These are phyloP conservation scores for Acanthiza pusilla DNA, from an alignment of 2,797 vertebrate species.

Conservation along the genomic window DNA sequence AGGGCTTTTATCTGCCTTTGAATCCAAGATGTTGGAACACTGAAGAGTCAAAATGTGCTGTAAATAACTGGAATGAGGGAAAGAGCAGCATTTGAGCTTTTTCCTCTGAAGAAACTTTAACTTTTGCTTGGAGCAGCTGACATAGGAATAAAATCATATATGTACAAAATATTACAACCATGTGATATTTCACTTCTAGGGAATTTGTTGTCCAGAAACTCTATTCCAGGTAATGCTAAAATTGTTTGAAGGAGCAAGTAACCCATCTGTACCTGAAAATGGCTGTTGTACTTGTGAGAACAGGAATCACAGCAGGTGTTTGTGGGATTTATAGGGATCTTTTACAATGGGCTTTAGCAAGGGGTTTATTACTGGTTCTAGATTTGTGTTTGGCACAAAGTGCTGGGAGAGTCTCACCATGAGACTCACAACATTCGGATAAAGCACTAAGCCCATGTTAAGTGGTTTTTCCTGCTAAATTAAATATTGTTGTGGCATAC, in stretches of 20 bases:
- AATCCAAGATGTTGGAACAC: neutral
- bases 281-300: neutral
- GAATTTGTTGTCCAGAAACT: neutral
- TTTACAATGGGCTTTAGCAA: accelerated
- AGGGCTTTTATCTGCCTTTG: neutral
- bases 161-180: neutral
- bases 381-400: neutral
- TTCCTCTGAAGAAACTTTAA: neutral
- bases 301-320: neutral
- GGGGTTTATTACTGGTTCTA: neutral
- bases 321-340: neutral
- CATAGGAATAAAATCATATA: neutral
- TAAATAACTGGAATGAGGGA: neutral
- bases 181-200: neutral
- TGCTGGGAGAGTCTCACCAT: neutral
- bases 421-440: neutral
- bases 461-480: neutral
- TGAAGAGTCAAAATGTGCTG: neutral
- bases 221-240: neutral
- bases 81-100: neutral
- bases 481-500: neutral
- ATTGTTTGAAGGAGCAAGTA: neutral
- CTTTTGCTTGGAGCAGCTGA: neutral
- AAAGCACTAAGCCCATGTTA: neutral
- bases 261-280: neutral